Evolutionary conservation across 2,113 vertebrate species (phyloP), one percentile per base, ranked within the genome.

Genomic region (Prolemur simus): DNA sequence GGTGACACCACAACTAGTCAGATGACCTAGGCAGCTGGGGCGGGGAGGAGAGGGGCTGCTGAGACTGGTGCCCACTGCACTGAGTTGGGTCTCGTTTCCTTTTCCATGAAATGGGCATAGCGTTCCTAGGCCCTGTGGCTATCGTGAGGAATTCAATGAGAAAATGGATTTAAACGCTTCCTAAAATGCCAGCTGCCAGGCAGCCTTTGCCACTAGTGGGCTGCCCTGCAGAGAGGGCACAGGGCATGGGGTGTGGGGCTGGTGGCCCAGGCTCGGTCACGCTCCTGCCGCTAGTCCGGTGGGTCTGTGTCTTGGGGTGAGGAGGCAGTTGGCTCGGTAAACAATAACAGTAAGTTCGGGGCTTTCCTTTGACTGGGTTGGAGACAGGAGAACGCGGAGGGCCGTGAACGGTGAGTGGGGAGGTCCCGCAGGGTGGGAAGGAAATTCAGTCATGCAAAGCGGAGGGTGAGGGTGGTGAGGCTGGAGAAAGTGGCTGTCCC

Each of bases 281-380:
- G 17, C 37, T 68, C 69, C 17, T 39, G 69, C 74, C 45, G 37
- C 14, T 12, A 23, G 20, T 14, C 4, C 60, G 42, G 20, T 3
- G 1, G 32, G 60, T 29, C 42, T 21, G 39, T 47, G 10, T 49
- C 11, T 3, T 63, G 60, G 17, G 78, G 6, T 7, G 45, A 37
- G 25, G 45, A 69, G 54, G 68, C 73, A 42, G 54, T 86, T 71
- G 86, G 34, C 37, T 91, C 86, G 92, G 73, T 84, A 96, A 97
- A 94, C 82, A 98, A 49, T 86, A 93, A 91, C 97, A 96, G 97
- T 92, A 91, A 91, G 83, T 82, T 78, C 64, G 93, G 93, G 92
- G 71, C 23, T 96, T 97, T 95, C 94, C 77, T 97, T 86, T 92
- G 93, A 39, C 71, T 88, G 37, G 85, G 91, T 42, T 93, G 89